A percentile compares a stretch with the other conserved stretches of the same genome.
These are phyloP conservation scores for Peromyscus melanophrys DNA, from an alignment of 2,797 vertebrate species.

Conservation along the genomic window DNA sequence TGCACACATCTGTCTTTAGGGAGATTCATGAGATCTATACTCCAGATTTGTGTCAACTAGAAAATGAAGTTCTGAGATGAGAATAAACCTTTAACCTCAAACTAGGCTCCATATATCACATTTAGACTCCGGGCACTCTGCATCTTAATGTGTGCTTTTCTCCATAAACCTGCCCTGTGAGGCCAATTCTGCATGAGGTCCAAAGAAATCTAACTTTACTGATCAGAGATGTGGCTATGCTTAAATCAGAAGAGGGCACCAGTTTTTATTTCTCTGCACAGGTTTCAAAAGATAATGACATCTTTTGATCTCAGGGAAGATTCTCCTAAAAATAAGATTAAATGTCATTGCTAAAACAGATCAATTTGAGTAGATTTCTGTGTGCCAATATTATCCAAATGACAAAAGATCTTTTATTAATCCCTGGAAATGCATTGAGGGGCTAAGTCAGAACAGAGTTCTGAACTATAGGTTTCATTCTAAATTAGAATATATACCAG, in stretches of 20 bases:
- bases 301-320: slow-evolving; percentile 51
- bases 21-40: neutral
- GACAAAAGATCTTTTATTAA: neutral
- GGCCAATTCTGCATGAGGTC: neutral
- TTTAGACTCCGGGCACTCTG: neutral
- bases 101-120: slow-evolving; percentile 4
- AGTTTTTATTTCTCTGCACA: slow-evolving; percentile 20
- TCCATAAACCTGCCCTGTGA: neutral
- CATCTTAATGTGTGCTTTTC: neutral
- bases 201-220: neutral
- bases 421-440: slow-evolving; percentile 8
- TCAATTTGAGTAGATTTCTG: slow-evolving; percentile 49
- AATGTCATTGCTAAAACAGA: slow-evolving; percentile 52
- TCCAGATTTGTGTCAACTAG: slow-evolving; percentile 16
- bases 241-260: neutral
- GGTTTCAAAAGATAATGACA: neutral
- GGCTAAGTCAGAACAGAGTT: neutral
- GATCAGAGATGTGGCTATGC: neutral
- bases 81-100: slow-evolving; percentile 41
- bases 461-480: neutral
- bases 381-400: slow-evolving; percentile 1
- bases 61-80: slow-evolving; percentile 61
- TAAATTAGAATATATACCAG: neutral
- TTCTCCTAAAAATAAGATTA: slow-evolving; percentile 62
- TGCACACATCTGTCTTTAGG: neutral